phyloP scores from a whole-genome alignment of 1,140 invertebrate genomes.

The Sarcophaga peregrina region DNA sequence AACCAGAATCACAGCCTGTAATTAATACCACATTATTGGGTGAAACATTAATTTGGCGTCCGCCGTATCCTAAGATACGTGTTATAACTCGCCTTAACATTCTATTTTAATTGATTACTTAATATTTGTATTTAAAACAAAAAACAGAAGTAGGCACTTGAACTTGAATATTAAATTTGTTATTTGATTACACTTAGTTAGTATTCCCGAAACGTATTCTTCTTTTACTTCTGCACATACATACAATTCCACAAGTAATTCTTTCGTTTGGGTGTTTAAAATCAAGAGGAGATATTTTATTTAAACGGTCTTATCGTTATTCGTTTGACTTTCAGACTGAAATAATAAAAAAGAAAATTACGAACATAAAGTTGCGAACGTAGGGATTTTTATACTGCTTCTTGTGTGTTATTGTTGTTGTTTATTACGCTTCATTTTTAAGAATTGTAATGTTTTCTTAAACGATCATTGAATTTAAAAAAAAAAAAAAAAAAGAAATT shows the following conservation, averaged over 20 bases:
- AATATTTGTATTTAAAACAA: neutral
- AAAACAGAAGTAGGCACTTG: neutral
- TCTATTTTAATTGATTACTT: constrained; percentile 9
- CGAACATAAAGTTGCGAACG: neutral
- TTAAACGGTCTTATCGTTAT: neutral
- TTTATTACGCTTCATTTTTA: neutral
- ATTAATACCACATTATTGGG: constrained; percentile 73
- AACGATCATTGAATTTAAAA: constrained; percentile 13
- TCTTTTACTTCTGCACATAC: neutral
- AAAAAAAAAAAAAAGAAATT: no score
- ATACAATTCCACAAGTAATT: neutral
- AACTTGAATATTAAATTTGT: constrained; percentile 24
- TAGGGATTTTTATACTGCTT: neutral
- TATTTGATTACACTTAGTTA: neutral
- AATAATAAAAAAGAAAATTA: neutral
- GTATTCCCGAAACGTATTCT: neutral
- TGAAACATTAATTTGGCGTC: constrained; percentile 52
- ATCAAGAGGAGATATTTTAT: no score
- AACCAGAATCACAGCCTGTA: constrained; percentile 85
- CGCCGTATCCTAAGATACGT: constrained; percentile 50
- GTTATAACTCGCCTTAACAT: constrained; percentile 44
- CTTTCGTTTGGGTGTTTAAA: neutral
- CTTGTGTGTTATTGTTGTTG: neutral
- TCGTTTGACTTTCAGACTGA: constrained; percentile 33
- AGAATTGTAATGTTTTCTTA: neutral